Percentiles rank a stretch among this genome's conserved stretches.
Conservation (phyloP, 2,888 invertebrate genomes). For the Leptinotarsa peninsularis region DNA sequence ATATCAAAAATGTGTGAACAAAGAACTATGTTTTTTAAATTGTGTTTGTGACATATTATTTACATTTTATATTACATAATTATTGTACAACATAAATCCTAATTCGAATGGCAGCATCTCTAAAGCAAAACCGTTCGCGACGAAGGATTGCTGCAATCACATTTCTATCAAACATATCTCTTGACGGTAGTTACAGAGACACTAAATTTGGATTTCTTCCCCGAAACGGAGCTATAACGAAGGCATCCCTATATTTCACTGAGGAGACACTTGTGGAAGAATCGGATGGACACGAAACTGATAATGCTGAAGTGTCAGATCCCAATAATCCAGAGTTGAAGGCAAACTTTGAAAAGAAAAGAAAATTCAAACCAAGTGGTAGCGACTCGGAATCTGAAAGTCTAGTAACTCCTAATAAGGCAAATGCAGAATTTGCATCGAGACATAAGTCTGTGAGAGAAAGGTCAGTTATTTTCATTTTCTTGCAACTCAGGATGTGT, state of each 20-base stretch:
- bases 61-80: conserved; percentile 10
- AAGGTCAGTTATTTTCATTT: conserved; percentile 66
- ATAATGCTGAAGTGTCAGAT: conserved; percentile 28
- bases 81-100: neutral
- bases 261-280: conserved; percentile 59
- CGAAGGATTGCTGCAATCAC: conserved; percentile 92
- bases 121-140: conserved; percentile 76
- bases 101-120: conserved; percentile 68
- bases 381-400: conserved; percentile 80
- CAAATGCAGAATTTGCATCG: conserved; percentile 55
- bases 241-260: conserved; percentile 50
- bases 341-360: conserved; percentile 32
- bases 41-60: conserved; percentile 56
- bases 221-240: conserved; percentile 63
- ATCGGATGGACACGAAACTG: conserved; percentile 63
- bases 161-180: conserved; percentile 94
- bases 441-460: conserved; percentile 68
- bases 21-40: conserved; percentile 59
- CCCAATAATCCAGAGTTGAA: conserved; percentile 46
- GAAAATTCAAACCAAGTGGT: conserved; percentile 40
- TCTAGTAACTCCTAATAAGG: conserved; percentile 74
- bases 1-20: conserved; percentile 53
- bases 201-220: conserved; percentile 71
- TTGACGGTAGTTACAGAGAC: conserved; percentile 89
- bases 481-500: neutral